phyloP scores from a whole-genome alignment of 2,888 invertebrate species.

The Meghimatium bilineatum region DNA sequence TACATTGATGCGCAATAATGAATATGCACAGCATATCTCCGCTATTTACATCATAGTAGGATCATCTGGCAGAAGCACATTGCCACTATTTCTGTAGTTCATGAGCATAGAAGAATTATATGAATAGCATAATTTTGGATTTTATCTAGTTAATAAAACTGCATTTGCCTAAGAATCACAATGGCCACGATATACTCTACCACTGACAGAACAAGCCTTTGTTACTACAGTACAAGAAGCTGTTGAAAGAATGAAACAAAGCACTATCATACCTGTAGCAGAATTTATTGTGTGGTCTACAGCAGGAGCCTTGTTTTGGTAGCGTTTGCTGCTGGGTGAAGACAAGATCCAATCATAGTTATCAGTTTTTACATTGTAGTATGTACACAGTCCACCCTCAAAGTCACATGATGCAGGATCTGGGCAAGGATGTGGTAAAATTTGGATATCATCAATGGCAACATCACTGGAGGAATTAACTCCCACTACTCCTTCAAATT shows the following conservation, averaged over 20 bases:
- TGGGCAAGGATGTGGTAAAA: slow-evolving; percentile 59
- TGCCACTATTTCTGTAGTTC: too few species aligned
- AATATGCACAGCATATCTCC: too few species aligned
- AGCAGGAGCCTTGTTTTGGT: slow-evolving; percentile 57
- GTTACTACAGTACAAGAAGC: too few species aligned
- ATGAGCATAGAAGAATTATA: too few species aligned
- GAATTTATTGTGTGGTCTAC: slow-evolving; percentile 67
- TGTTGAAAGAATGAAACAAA: background rate
- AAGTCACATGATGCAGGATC: slow-evolving; percentile 72
- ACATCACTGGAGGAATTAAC: slow-evolving; percentile 65
- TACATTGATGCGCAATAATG: too few species aligned
- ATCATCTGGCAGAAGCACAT: too few species aligned
- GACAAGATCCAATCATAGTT: slow-evolving; percentile 73
- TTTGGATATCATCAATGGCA: slow-evolving; percentile 73
- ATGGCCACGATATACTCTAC: too few species aligned
- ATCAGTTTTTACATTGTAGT: slow-evolving; percentile 72
- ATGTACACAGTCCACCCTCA: slow-evolving; percentile 70
- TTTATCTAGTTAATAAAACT: too few species aligned
- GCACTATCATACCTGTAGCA: slow-evolving; percentile 54
- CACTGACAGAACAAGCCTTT: too few species aligned
- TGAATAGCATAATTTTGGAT: too few species aligned
- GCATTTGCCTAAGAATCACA: too few species aligned
- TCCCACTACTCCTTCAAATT: slow-evolving; percentile 69
- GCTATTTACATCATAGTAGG: too few species aligned
- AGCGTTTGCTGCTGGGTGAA: slow-evolving; percentile 4